These are phyloP conservation scores for Hecatera dysodea DNA, from an alignment of 2,888 invertebrate species.

Conservation along the genomic window DNA sequence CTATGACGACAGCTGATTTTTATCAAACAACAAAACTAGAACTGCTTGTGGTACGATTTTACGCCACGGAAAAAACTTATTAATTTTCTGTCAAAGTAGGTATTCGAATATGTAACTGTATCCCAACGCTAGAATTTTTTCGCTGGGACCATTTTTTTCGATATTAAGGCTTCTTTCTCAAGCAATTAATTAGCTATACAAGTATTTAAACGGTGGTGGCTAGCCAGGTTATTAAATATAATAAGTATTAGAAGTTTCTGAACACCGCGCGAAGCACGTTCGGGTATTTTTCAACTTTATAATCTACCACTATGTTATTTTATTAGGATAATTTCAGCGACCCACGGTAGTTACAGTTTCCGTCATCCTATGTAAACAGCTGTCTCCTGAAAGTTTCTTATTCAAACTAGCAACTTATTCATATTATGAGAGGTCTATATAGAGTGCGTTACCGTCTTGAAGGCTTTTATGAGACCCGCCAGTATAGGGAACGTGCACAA, in stretches of 20 bases:
- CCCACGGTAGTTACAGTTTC: conserved; percentile 1
- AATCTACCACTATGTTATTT: conserved; percentile 28
- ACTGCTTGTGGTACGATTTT: background rate
- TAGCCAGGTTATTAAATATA: conserved; percentile 1
- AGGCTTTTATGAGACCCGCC: background rate
- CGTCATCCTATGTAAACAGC: conserved; percentile 32
- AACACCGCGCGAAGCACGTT: conserved; percentile 17
- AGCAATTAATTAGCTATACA: background rate
- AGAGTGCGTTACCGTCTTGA: background rate
- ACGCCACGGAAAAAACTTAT: too few relatives aligned
- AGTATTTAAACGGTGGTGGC: background rate
- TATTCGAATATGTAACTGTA: background rate
- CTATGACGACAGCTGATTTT: background rate
- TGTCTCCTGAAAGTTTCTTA: conserved; percentile 21
- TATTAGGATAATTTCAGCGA: conserved; percentile 26
- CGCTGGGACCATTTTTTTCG: background rate
- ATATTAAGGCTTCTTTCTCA: background rate
- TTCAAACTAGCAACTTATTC: conserved; percentile 12
- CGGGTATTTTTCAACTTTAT: conserved; percentile 18
- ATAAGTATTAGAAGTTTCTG: conserved; percentile 2
- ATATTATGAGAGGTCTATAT: background rate
- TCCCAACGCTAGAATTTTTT: background rate
- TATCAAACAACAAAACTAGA: background rate
- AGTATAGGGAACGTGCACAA: too few relatives aligned
- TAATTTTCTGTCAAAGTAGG: too few relatives aligned